These are phyloP conservation scores for Thaumetopoea pityocampa DNA, from an alignment of 1,140 invertebrate species.

Conservation along the genomic window DNA sequence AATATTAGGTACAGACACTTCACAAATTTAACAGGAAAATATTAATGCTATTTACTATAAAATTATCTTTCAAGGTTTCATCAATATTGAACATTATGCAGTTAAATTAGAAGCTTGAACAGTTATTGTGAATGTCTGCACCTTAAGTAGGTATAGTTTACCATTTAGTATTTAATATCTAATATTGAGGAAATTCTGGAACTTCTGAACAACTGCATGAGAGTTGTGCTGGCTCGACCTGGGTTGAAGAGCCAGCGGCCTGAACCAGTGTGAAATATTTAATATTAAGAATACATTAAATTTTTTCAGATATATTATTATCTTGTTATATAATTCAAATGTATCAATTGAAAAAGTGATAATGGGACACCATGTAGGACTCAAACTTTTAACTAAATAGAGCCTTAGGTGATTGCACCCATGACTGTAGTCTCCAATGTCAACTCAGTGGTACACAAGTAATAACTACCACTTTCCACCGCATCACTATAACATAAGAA, in stretches of 20 bases:
- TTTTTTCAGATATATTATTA: conserved; percentile 75
- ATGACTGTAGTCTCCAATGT: conserved; percentile 46
- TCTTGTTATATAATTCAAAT: conserved; percentile 74
- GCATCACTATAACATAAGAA: conserved; percentile 54
- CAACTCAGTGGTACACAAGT: conserved; percentile 17
- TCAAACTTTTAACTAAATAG: conserved; percentile 57
- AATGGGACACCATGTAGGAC: conserved; percentile 53
- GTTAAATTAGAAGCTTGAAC: conserved; percentile 18
- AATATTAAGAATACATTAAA: conserved; percentile 72
- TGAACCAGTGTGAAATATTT: conserved; percentile 71
- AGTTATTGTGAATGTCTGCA: conserved; percentile 35
- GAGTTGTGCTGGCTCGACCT: conserved; percentile 39
- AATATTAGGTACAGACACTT: conserved; percentile 47
- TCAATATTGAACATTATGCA: no score
- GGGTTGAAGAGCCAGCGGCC: conserved; percentile 50
- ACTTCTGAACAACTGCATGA: conserved; percentile 59
- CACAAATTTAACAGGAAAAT: conserved; percentile 39
- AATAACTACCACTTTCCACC: conserved; percentile 23
- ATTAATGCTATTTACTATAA: conserved; percentile 23
- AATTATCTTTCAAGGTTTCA: conserved; percentile 25
- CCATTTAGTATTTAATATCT: conserved; percentile 25
- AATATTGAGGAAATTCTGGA: conserved; percentile 24
- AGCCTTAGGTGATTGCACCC: conserved; percentile 62
- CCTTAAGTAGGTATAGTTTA: conserved; percentile 35
- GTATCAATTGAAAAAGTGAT: conserved; percentile 60